Percentiles rank a stretch among this genome's conserved stretches.
Conservation (phyloP, 1,140 invertebrate genomes). For the Drosophila repleta region DNA sequence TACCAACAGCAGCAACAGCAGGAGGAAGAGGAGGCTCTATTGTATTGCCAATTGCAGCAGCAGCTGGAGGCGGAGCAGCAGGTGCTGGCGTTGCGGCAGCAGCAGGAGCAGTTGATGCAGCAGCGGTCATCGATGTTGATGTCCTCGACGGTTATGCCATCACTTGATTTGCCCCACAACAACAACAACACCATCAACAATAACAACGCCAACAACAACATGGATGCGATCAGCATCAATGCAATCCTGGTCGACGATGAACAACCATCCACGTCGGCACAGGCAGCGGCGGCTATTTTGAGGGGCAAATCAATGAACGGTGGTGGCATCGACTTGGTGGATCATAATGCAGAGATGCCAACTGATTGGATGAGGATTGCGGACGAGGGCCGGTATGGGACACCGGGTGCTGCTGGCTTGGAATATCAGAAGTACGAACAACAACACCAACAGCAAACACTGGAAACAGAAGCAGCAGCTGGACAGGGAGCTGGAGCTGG, state of each 20-base stretch:
- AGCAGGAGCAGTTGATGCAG: slow-evolving; percentile 83
- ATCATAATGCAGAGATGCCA: slow-evolving; percentile 77
- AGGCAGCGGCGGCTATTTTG: slow-evolving; percentile 56
- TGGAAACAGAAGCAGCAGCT: slow-evolving; percentile 51
- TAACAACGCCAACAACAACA: slow-evolving; percentile 50
- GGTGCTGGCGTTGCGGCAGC: slow-evolving; percentile 70
- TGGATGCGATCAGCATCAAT: slow-evolving; percentile 74
- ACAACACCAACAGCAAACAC: slow-evolving; percentile 65
- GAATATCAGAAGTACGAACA: slow-evolving; percentile 83
- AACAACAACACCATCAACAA: slow-evolving; percentile 39
- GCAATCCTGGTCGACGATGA: slow-evolving; percentile 77
- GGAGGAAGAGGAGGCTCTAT: slow-evolving; percentile 45
- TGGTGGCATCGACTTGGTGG: slow-evolving; percentile 48
- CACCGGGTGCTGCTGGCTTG: slow-evolving; percentile 84
- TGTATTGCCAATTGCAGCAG: slow-evolving; percentile 68
- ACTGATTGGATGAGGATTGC: slow-evolving; percentile 83
- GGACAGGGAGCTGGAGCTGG: slow-evolving; percentile 38
- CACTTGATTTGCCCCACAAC: slow-evolving; percentile 59
- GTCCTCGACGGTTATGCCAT: slow-evolving; percentile 79
- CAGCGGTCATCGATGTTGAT: slow-evolving; percentile 82
- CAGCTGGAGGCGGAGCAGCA: slow-evolving; percentile 41
- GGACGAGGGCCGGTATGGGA: slow-evolving; percentile 84
- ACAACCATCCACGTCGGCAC: slow-evolving; percentile 76
- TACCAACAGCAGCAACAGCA: slow-evolving; percentile 62
- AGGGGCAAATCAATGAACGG: slow-evolving; percentile 49